Conservation (phyloP, 2,113 vertebrate species). For the Tinamus guttatus region DNA sequence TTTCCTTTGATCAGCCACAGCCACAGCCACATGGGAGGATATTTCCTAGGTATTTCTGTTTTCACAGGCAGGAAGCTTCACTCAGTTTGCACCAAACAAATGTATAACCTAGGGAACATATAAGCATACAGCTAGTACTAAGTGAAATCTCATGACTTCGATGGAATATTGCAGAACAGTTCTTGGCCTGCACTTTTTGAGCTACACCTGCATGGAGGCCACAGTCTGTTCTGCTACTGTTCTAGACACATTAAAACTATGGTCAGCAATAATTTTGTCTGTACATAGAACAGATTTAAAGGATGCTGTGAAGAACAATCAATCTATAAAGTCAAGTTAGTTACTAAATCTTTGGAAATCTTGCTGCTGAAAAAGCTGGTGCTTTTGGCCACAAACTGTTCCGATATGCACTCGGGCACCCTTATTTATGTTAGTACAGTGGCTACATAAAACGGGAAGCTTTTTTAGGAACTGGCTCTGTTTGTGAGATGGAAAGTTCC, state of each 20-base stretch:
- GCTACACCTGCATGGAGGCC: not conserved
- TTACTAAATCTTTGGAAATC: not conserved
- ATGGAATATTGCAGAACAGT: not conserved
- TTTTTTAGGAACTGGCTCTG: not conserved
- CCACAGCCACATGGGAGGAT: not conserved
- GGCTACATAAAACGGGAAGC: not conserved
- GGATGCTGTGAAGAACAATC: not conserved
- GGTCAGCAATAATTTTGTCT: not conserved
- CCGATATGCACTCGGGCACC: rapidly evolving
- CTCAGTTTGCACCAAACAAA: not conserved
- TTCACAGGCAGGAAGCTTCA: not conserved
- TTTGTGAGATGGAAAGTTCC: not conserved
- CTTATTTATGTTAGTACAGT: not conserved
- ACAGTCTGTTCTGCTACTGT: not conserved
- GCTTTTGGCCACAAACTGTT: not conserved
- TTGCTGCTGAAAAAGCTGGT: not conserved
- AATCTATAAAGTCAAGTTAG: not conserved
- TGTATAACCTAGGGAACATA: rapidly evolving
- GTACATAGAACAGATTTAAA: not conserved
- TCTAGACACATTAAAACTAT: not conserved
- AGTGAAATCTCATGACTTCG: not conserved
- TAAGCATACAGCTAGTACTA: rapidly evolving
- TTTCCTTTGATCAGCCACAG: not conserved
- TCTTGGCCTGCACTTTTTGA: not conserved
- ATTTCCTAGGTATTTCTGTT: not conserved